These are phyloP conservation scores for Carassius gibelio DNA, from an alignment of 2,113 vertebrate species.

Conservation along the genomic window DNA sequence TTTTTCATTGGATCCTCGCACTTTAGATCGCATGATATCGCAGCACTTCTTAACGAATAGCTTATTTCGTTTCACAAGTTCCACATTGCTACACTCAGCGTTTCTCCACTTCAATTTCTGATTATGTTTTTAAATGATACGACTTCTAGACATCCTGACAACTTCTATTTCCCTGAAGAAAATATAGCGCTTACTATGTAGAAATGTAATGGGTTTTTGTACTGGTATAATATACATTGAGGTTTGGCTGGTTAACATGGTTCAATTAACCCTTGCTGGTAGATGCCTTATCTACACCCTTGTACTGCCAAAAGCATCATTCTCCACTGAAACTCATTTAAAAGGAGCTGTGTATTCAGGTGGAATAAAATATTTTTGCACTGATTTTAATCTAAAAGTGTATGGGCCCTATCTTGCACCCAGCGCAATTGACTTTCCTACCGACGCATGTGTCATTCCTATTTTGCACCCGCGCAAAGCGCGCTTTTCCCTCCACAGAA, in stretches of 20 bases:
- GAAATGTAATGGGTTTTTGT: not conserved
- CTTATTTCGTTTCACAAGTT: not conserved
- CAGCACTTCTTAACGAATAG: not conserved
- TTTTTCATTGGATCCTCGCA: not conserved
- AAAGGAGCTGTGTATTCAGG: not conserved
- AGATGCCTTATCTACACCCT: not conserved
- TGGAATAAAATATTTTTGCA: too few relatives aligned
- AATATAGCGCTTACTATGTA: not conserved
- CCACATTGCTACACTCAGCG: not conserved
- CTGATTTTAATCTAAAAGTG: too few relatives aligned
- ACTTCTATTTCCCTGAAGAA: not conserved
- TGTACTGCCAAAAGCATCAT: not conserved
- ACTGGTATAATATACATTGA: not conserved
- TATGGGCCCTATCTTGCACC: too few relatives aligned
- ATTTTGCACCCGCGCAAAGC: too few relatives aligned
- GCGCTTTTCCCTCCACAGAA: too few relatives aligned
- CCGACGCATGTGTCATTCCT: too few relatives aligned
- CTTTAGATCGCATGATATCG: not conserved
- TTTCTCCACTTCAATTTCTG: not conserved
- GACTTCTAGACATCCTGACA: not conserved
- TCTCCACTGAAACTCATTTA: not conserved
- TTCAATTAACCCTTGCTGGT: not conserved
- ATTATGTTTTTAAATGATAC: not conserved
- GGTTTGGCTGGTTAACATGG: not conserved
- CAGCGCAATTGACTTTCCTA: too few relatives aligned